phyloP scores from a whole-genome alignment of 2,113 vertebrate genomes.

The Brachypteracias leptosomus region DNA sequence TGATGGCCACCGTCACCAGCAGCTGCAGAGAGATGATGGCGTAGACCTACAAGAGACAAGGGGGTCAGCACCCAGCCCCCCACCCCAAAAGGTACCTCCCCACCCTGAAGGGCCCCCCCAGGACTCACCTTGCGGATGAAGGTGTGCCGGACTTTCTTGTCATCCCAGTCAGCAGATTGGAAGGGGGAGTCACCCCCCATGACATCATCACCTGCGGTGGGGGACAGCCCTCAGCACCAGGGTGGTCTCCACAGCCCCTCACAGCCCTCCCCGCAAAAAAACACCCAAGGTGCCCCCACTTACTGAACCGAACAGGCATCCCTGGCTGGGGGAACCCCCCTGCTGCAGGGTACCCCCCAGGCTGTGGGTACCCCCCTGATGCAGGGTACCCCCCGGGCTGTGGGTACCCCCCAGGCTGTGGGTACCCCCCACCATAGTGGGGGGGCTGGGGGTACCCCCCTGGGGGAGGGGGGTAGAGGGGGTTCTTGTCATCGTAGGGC shows the following conservation, averaged over 20 bases:
- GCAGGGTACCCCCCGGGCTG: conserved; percentile 46
- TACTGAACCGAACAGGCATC: conserved; percentile 80
- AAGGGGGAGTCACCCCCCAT: conserved; percentile 75
- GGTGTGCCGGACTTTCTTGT: conserved; percentile 80
- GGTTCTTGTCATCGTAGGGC: conserved; percentile 79
- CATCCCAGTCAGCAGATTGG: conserved; percentile 77
- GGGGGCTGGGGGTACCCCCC: conserved; percentile 69
- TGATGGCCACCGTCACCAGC: conserved; percentile 83
- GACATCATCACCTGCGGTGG: neutral
- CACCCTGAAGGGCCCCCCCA: accelerated
- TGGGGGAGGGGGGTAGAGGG: conserved; percentile 67
- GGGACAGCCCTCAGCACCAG: neutral
- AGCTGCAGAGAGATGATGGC: conserved; percentile 88
- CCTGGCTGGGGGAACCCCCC: neutral
- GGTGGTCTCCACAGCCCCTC: neutral
- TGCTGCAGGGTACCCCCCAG: conserved; percentile 35
- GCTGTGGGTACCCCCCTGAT: neutral
- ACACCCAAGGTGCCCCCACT: neutral
- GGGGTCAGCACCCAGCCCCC: neutral
- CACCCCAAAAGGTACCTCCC: neutral
- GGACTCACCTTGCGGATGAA: conserved; percentile 89
- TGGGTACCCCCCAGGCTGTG: neutral
- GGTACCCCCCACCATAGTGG: conserved; percentile 65
- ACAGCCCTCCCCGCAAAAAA: neutral
- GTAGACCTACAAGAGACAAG: conserved; percentile 82